Conservation (phyloP, 2,797 vertebrate species). For the Cephalopachus bancanus region DNA sequence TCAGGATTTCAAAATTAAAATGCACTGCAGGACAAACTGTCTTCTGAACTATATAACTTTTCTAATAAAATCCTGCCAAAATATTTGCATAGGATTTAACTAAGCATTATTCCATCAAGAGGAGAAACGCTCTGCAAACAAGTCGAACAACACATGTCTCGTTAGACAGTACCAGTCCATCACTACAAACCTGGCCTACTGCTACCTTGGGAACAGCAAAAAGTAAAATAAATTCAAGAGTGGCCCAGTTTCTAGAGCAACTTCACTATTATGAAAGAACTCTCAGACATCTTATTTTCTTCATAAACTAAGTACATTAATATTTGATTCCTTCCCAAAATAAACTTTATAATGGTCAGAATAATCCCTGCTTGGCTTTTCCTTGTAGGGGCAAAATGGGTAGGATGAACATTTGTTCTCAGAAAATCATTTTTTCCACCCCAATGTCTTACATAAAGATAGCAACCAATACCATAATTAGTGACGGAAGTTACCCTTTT, state of each 20-base stretch:
- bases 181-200: background rate
- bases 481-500: background rate
- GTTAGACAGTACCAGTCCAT: background rate
- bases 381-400: background rate
- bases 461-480: background rate
- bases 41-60: background rate
- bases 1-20: constrained; percentile 49
- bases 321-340: constrained; percentile 31
- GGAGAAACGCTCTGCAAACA: background rate
- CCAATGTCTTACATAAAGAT: background rate
- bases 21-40: background rate
- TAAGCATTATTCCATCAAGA: background rate
- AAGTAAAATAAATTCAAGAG: background rate
- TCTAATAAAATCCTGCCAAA: background rate
- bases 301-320: constrained; percentile 14
- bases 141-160: background rate
- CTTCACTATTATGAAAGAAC: background rate
- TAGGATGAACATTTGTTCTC: background rate
- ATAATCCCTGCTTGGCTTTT: background rate
- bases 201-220: background rate
- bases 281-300: background rate
- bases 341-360: constrained; percentile 43
- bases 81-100: background rate
- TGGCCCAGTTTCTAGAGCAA: background rate
- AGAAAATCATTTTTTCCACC: background rate